These are phyloP conservation scores for Cryptocheilus praepositus DNA, from an alignment of 2,888 invertebrate species.

Conservation along the genomic window DNA sequence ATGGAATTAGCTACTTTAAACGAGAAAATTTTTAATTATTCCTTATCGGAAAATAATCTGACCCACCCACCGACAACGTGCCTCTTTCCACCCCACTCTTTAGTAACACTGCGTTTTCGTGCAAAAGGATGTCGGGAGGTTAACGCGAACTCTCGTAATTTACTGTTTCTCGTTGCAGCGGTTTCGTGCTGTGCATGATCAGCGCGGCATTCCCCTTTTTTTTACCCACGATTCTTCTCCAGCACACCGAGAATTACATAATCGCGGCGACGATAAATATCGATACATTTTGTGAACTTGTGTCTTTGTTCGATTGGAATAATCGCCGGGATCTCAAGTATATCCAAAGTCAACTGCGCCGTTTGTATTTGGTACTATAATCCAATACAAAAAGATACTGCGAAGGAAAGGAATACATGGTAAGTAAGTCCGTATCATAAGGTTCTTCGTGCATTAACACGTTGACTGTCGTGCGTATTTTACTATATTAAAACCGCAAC, in stretches of 20 bases:
- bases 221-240: conserved; percentile 15
- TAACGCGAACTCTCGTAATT: conserved; percentile 50
- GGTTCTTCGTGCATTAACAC: too few species aligned
- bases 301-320: too few species aligned
- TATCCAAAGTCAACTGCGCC: too few species aligned
- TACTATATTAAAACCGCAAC: too few species aligned
- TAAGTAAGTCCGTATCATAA: too few species aligned
- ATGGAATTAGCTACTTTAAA: conserved; percentile 73
- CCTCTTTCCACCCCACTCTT: conserved; percentile 3
- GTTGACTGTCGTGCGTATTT: too few species aligned
- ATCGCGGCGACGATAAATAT: conserved; percentile 11
- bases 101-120: conserved; percentile 38
- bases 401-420: too few species aligned
- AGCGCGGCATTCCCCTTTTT: conserved; percentile 14
- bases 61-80: conserved; percentile 28
- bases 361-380: too few species aligned
- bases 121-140: conserved; percentile 43
- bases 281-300: too few species aligned
- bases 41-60: conserved; percentile 76
- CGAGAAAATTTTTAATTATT: conserved; percentile 76
- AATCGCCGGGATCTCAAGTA: too few species aligned
- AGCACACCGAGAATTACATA: conserved; percentile 49
- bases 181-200: conserved; percentile 45
- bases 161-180: conserved; percentile 35
- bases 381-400: too few species aligned